A percentile compares a stretch with the other conserved stretches of the same genome.
Conservation (phyloP, 2,797 vertebrate species). For the Lithobates pipiens region DNA sequence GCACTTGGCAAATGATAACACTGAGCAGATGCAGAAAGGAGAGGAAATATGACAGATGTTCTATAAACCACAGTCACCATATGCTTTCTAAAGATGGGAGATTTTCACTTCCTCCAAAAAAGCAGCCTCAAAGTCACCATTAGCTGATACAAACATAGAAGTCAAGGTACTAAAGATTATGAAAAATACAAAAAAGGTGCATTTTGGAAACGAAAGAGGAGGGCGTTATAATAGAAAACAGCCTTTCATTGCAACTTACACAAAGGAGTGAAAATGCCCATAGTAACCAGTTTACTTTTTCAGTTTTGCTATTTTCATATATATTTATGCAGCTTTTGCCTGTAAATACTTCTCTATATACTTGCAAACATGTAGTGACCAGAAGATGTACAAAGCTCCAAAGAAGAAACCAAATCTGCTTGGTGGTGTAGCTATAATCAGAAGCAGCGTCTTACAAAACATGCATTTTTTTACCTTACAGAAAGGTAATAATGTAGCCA, state of each 20-base stretch:
- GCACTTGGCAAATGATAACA: constrained; percentile 16
- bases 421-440: no score
- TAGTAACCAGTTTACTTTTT: no score
- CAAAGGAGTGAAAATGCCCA: not conserved
- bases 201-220: no score
- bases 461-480: no score
- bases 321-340: not conserved
- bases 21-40: constrained; percentile 4
- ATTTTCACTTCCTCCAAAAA: constrained; percentile 24
- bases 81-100: not conserved
- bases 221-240: not conserved
- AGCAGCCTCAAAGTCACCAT: not conserved
- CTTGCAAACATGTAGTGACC: no score
- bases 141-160: not conserved
- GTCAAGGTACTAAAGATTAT: not conserved
- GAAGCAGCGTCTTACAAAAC: no score
- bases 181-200: no score
- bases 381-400: no score
- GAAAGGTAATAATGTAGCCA: no score
- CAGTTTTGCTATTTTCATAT: no score
- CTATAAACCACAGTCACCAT: not conserved
- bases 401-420: no score
- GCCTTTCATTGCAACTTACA: not conserved
- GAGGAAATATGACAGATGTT: constrained; percentile 28
- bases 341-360: no score